A percentile compares a stretch with the other conserved stretches of the same genome.
phyloP scores from a whole-genome alignment of 2,113 vertebrate species.

The Ictidomys tridecemlineatus region DNA sequence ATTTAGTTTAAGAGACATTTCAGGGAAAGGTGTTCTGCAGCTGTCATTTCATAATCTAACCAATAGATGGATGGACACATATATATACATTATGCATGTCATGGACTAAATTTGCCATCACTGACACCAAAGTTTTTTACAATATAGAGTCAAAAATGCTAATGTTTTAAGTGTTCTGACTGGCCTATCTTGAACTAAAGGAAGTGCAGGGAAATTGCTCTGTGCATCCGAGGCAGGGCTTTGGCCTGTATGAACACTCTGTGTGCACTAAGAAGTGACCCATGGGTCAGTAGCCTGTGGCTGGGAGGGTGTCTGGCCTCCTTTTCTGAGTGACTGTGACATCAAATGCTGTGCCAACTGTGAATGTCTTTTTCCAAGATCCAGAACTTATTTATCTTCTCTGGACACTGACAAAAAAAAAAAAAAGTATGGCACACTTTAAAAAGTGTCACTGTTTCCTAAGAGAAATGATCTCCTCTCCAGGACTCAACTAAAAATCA shows the following conservation, averaged over 20 bases:
- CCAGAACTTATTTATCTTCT: constrained; percentile 71
- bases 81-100: background rate
- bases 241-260: background rate
- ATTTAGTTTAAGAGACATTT: constrained; percentile 61
- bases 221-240: background rate
- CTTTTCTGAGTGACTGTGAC: constrained; percentile 65
- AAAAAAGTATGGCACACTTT: constrained; percentile 57
- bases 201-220: background rate
- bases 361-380: constrained; percentile 58
- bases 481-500: constrained; percentile 77
- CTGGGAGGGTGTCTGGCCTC: background rate
- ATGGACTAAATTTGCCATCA: background rate
- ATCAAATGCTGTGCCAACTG: constrained; percentile 4
- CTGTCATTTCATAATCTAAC: constrained; percentile 70
- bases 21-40: constrained; percentile 55
- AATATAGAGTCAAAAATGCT: background rate
- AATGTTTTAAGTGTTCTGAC: constrained; percentile 22
- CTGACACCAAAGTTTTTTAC: background rate
- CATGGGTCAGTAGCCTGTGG: background rate
- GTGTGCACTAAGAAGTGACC: background rate
- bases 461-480: constrained; percentile 75
- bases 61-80: background rate
- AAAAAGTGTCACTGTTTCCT: constrained; percentile 69
- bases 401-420: constrained; percentile 39
- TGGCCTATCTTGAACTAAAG: background rate